These are phyloP conservation scores for Crossaster papposus DNA, from an alignment of 53 echinoderm and acorn worm genomes.

Conservation along the genomic window DNA sequence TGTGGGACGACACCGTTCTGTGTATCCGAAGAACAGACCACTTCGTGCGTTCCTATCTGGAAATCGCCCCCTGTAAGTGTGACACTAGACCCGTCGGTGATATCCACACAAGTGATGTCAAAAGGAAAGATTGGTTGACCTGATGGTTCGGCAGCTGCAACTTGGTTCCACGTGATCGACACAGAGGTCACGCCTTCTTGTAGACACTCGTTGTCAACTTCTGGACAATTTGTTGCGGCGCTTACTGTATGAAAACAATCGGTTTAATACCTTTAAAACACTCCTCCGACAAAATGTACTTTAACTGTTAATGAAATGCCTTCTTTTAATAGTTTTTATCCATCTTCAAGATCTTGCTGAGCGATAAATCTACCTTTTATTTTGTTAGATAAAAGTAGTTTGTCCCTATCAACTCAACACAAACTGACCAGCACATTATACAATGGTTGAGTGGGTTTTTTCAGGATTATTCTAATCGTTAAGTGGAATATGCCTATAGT, in stretches of 20 bases:
- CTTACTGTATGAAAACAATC: background rate
- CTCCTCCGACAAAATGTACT: too few species aligned
- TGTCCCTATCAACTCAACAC: too few species aligned
- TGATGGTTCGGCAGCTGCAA: background rate
- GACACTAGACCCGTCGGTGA: background rate
- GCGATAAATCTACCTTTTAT: too few species aligned
- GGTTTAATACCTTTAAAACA: background rate
- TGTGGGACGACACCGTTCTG: background rate
- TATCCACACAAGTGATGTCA: background rate
- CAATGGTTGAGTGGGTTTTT: too few species aligned
- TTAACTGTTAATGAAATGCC: too few species aligned
- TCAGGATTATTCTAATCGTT: too few species aligned
- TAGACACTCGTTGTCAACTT: background rate
- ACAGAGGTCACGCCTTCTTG: background rate
- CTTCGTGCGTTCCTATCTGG: background rate
- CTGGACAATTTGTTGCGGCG: background rate
- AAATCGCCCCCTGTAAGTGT: background rate
- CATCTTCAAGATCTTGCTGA: too few species aligned
- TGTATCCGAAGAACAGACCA: background rate
- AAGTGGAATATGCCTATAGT: too few species aligned
- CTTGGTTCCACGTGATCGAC: background rate
- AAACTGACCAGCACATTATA: too few species aligned
- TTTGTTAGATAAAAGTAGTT: too few species aligned
- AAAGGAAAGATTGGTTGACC: background rate
- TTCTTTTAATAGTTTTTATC: too few species aligned